Evolutionary conservation across 2,888 invertebrate species (phyloP), one percentile per base, ranked within the genome.

Genomic region (Hoplodrina ambigua): DNA sequence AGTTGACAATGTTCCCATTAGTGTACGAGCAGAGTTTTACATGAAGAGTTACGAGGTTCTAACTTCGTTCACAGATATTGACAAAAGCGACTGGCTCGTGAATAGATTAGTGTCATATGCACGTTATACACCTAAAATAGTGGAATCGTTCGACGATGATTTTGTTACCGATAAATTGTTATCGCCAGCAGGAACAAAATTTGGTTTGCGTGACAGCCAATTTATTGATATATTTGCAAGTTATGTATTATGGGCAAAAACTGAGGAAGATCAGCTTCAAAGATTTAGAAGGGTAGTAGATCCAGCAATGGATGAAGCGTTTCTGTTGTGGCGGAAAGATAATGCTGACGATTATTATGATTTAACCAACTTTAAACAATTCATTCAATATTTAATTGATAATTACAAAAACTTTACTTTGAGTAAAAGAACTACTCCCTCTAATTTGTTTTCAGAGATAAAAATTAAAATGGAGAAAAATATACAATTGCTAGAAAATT

Each of bases 141-240:
- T 91, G 76, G 85, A 87, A 33, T 67, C 50, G 17, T 75, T 91
- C 20, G 86, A 89, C 56, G 66, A 77, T 19, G 81, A 88, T 19
- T 90, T 90, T 46, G 83, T 91, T 6, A 70, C 69, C 15, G 74
- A 86, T 30, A 71, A 86, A 37, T 55, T 91, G 60, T 72, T 89
- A 17, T 82, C 86, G 52, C 66, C 79, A 15, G 46, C 82, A 4
- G 71, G 73, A 25, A 71, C 81, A 13, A 79, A 78, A 13, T 80
- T 89, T 60, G 63, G 81, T 72, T 49, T 59, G 55, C 41, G 55
- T 66, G 20, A 33, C 59, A 60, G 65, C 30, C 15, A 67, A 25
- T 46, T 53, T 65, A 25, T 60, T 6, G 53, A 75, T 20, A 15
- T 86, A 30, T 67, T 89, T 30, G 70, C 85, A 19, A 71, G 85